Evolutionary conservation across 2,797 vertebrate genomes (phyloP).

Genomic region (Odontamblyopus lacepedii): DNA sequence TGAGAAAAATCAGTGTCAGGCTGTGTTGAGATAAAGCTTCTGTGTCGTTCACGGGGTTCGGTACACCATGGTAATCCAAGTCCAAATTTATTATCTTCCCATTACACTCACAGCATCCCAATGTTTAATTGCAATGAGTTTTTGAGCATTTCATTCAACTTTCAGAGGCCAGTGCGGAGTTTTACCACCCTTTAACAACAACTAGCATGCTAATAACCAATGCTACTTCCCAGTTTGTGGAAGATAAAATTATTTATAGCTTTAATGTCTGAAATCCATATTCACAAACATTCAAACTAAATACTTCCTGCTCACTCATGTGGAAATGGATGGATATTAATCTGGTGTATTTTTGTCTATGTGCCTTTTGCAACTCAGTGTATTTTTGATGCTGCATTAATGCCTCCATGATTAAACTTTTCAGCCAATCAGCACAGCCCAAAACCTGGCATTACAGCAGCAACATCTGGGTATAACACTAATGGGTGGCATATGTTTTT

Average conservation of each 20-base stretch:
- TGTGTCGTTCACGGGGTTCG: background rate
- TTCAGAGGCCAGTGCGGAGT: too few relatives aligned
- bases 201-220: too few relatives aligned
- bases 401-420: constrained; percentile 65
- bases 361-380: constrained; percentile 17
- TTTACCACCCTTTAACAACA: too few relatives aligned
- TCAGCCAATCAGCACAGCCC: constrained; percentile 54
- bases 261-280: background rate
- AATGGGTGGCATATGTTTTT: constrained; percentile 74
- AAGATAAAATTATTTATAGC: too few relatives aligned
- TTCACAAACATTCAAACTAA: background rate
- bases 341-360: constrained; percentile 24
- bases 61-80: background rate
- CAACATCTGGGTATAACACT: constrained; percentile 68
- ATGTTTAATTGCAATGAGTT: too few relatives aligned
- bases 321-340: constrained; percentile 1
- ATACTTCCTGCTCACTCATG: background rate
- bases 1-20: background rate
- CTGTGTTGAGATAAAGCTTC: too few relatives aligned
- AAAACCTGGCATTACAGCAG: constrained; percentile 55
- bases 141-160: too few relatives aligned
- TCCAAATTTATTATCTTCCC: too few relatives aligned
- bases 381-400: constrained; percentile 47
- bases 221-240: too few relatives aligned
- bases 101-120: too few relatives aligned